Base-by-base conservation (phyloP, 2,113 vertebrate genomes). In the Meriones unguiculatus region DNA sequence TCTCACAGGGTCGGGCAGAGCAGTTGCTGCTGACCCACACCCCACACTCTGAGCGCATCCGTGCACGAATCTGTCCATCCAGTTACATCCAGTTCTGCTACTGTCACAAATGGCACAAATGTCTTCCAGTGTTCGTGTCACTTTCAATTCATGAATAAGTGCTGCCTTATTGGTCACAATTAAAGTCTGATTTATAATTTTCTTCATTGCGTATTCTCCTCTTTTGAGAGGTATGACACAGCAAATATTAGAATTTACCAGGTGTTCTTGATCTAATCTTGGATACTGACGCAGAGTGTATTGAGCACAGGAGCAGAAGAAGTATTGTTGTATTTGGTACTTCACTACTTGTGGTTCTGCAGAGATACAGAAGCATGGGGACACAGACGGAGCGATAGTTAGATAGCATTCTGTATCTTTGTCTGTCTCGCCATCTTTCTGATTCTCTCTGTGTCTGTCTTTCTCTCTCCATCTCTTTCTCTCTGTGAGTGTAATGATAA, bases 71-170 rank as follows among this genome's bases (percentile, higher is more conserved):
- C 52, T 57, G 54, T 87, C 57, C 35, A 57, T 50, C 25, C 88
- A 38, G 2, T 28, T 5, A 75, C 81, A n/a, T 88, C 65, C 6
- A 24, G 2, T 8, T 77, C 30, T 70, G 22, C 64, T 38, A 64
- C 82, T 50, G 77, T 89, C 50, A 75, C 87, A 91, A 65, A 75
- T 54, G 24, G 93, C 69, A 85, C 28, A n/a, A n/a, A n/a, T 41
- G 11, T 97, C 81, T 92, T 87, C 88, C 57, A 85, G 92, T 30
- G 35, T 82, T 92, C 96, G 59, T 76, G 24, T 94, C 86, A 80
- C 24, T 92, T 95, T 88, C 46, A 85, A 12, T 90, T 95, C 50
- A 88, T 9, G 15, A 92, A 32, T 10, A 32, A 78, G 38, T 54
- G 25, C 87, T 92, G 76, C 52, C 11, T 82, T 84, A 38, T 72